phyloP scores from a whole-genome alignment of 2,113 vertebrate species.

The Lichenostomus cassidix region DNA sequence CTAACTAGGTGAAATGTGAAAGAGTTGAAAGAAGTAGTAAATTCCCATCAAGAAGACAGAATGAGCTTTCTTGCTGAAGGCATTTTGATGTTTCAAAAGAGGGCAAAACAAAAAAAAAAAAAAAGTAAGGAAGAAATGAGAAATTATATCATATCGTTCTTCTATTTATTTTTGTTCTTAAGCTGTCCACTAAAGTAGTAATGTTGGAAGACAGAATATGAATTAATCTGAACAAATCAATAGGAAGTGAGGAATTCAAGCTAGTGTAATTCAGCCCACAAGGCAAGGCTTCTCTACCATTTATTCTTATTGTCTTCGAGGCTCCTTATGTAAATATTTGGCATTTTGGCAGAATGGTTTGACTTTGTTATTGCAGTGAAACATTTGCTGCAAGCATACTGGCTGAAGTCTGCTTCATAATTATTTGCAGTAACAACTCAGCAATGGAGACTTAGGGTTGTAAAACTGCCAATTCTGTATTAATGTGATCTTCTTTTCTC shows the following conservation, averaged over 20 bases:
- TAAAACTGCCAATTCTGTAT: conserved; percentile 15
- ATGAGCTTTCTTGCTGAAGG: neutral
- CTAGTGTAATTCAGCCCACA: neutral
- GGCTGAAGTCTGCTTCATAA: conserved; percentile 8
- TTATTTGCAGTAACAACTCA: conserved; percentile 48
- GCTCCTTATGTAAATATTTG: conserved; percentile 58
- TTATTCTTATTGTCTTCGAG: conserved; percentile 40
- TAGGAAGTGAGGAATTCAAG: neutral
- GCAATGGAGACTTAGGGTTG: neutral
- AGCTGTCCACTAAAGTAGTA: neutral
- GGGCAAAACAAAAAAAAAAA: neutral
- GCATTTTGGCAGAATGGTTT: conserved; percentile 46
- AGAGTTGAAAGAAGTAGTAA: neutral
- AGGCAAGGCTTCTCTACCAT: conserved; percentile 3
- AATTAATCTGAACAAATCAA: conserved; percentile 15
- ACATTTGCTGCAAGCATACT: conserved; percentile 28
- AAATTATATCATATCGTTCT: neutral
- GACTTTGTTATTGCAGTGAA: conserved; percentile 52
- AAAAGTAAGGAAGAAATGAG: neutral
- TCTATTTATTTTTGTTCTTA: neutral
- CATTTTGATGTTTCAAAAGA: neutral
- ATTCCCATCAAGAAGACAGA: neutral
- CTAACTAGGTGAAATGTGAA: neutral
- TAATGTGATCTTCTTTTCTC: conserved; percentile 45
- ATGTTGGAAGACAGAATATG: neutral